Evolutionary conservation across 2,888 invertebrate genomes (phyloP).

Genomic region (Spialia ferax): DNA sequence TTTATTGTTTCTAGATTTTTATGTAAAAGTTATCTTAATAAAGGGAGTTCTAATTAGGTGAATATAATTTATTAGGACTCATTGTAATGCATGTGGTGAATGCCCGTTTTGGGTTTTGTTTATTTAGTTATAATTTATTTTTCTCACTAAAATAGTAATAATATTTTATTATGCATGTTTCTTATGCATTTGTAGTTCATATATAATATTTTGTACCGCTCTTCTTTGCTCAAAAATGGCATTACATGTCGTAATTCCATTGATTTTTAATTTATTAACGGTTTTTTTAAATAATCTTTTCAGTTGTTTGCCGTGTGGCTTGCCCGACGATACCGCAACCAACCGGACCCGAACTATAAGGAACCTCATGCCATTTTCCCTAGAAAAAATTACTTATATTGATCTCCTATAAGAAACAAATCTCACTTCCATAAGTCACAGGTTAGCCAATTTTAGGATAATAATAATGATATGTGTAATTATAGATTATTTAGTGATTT

Average conservation of each 20-base stretch:
- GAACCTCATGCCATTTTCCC: constrained; percentile 92
- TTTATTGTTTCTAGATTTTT: too few species aligned
- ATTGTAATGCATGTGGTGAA: background rate
- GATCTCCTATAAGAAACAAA: constrained; percentile 44
- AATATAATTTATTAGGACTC: too few species aligned
- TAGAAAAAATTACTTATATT: constrained; percentile 84
- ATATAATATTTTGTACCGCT: background rate
- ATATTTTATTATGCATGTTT: too few species aligned
- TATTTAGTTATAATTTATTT: background rate
- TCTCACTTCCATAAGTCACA: constrained; percentile 1
- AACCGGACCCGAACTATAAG: constrained; percentile 91
- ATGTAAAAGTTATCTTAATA: too few species aligned
- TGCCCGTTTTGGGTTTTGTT: background rate
- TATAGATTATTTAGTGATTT: too few species aligned
- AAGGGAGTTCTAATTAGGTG: background rate
- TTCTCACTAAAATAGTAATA: too few species aligned
- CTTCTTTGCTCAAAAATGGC: background rate
- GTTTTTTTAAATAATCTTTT: constrained; percentile 54
- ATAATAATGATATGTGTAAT: too few species aligned
- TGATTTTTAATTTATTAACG: background rate
- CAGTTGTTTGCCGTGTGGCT: constrained; percentile 94
- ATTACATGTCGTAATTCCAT: background rate
- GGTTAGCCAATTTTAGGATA: constrained; percentile 24
- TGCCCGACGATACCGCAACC: constrained; percentile 93
- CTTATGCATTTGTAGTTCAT: background rate